These are phyloP conservation scores for Heteromyza rotundicornis DNA, from an alignment of 2,888 invertebrate species.

Conservation along the genomic window DNA sequence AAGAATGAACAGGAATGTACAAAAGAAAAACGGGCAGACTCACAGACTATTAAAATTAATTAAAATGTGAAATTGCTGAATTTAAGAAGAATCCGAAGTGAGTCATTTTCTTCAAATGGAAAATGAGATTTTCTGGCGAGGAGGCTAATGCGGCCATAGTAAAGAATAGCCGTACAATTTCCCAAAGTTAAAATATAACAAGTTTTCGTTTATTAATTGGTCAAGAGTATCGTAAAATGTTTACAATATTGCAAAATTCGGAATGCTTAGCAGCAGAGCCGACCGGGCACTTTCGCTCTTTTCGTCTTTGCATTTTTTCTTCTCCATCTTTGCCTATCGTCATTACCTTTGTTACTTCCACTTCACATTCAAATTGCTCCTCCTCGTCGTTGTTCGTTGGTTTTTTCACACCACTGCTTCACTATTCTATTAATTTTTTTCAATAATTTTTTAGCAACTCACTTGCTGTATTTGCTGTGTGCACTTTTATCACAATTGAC, in stretches of 20 bases:
- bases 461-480: too few relatives aligned
- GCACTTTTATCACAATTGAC: background rate
- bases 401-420: too few relatives aligned
- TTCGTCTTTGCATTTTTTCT: too few relatives aligned
- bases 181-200: background rate
- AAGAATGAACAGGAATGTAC: background rate
- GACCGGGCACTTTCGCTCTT: too few relatives aligned
- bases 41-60: constrained; percentile 20
- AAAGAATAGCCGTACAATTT: background rate
- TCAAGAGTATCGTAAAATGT: background rate
- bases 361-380: background rate
- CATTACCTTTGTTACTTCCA: background rate
- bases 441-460: too few relatives aligned
- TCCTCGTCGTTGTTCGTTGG: too few relatives aligned
- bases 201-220: background rate
- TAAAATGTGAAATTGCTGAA: constrained; percentile 14
- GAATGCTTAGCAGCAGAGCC: background rate
- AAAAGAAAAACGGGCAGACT: constrained; percentile 9
- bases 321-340: too few relatives aligned
- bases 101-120: constrained; percentile 3
- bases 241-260: background rate
- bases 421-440: too few relatives aligned
- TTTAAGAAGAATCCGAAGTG: constrained; percentile 14
- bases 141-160: too few relatives aligned
- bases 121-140: too few relatives aligned